phyloP scores from a whole-genome alignment of 2,113 vertebrate species.

The Microcebus ravelobensis region DNA sequence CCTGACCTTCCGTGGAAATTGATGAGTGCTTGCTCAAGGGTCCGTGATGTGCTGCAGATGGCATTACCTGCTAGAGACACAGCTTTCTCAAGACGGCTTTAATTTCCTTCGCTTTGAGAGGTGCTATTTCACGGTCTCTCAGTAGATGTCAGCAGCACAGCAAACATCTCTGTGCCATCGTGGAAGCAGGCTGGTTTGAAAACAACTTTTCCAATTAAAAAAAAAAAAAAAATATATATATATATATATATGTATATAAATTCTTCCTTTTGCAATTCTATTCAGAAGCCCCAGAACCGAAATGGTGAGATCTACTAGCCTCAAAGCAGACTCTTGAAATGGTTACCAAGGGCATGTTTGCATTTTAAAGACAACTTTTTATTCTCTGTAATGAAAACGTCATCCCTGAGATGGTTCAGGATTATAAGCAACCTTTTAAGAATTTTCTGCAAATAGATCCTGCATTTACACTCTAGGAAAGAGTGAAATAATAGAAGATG shows the following conservation, averaged over 20 bases:
- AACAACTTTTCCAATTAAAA: not conserved
- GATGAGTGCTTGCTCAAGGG: not conserved
- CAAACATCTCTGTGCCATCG: constrained; percentile 61
- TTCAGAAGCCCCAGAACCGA: constrained; percentile 62
- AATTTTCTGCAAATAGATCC: constrained; percentile 83
- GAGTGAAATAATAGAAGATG: constrained; percentile 85
- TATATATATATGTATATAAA: too few species aligned
- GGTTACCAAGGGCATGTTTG: constrained; percentile 53
- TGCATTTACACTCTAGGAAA: constrained; percentile 79
- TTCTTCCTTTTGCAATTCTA: constrained; percentile 59
- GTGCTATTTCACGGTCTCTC: constrained; percentile 77
- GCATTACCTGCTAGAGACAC: not conserved
- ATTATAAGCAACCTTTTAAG: constrained; percentile 82
- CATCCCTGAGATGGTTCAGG: constrained; percentile 61
- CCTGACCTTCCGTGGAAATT: not conserved
- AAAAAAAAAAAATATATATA: not conserved
- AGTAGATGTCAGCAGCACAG: constrained; percentile 85
- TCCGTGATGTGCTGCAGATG: not conserved
- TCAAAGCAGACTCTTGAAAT: constrained; percentile 8
- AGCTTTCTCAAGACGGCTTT: not conserved
- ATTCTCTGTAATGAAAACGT: constrained; percentile 70
- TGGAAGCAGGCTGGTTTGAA: not conserved
- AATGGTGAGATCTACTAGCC: constrained; percentile 57
- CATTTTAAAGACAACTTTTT: constrained; percentile 71
- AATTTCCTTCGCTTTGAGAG: not conserved